Conservation (phyloP, 2,113 vertebrate genomes). For the Aplodontia rufa region DNA sequence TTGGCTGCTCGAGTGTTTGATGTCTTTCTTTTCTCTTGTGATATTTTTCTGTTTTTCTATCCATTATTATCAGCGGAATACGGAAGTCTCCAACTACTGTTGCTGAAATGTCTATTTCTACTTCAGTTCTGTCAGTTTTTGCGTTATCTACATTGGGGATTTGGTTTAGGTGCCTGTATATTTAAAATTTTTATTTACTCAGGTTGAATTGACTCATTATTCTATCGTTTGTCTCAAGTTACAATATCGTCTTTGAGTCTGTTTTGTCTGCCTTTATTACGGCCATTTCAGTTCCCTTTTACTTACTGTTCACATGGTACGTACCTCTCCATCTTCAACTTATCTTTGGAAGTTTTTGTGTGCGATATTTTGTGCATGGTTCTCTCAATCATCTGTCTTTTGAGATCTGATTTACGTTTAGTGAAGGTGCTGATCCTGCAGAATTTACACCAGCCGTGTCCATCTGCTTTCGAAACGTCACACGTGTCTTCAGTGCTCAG, state of each 20-base stretch:
- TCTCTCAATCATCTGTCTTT: not conserved
- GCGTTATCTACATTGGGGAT: not conserved
- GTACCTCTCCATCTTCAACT: not conserved
- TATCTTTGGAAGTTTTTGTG: not conserved
- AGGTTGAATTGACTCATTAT: not conserved
- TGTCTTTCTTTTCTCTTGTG: not conserved
- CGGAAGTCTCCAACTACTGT: not conserved
- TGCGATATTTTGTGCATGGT: not conserved
- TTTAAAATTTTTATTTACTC: not conserved
- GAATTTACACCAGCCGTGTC: not conserved
- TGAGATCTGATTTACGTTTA: not conserved
- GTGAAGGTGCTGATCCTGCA: not conserved
- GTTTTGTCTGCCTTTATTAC: not conserved
- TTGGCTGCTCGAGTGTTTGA: not conserved
- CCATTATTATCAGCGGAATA: not conserved
- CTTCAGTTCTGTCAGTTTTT: not conserved
- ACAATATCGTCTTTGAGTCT: not conserved
- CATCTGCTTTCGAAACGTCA: not conserved
- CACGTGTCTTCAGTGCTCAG: not conserved
- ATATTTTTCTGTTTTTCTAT: not conserved
- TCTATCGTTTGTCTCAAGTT: not conserved
- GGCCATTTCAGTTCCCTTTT: not conserved
- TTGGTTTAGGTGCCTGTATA: not conserved
- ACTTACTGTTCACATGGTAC: not conserved
- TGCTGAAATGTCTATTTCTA: not conserved